Percentiles rank a stretch among this genome's conserved stretches.
These are phyloP conservation scores for Lasius platythorax DNA, from an alignment of 2,888 invertebrate genomes.

Conservation along the genomic window DNA sequence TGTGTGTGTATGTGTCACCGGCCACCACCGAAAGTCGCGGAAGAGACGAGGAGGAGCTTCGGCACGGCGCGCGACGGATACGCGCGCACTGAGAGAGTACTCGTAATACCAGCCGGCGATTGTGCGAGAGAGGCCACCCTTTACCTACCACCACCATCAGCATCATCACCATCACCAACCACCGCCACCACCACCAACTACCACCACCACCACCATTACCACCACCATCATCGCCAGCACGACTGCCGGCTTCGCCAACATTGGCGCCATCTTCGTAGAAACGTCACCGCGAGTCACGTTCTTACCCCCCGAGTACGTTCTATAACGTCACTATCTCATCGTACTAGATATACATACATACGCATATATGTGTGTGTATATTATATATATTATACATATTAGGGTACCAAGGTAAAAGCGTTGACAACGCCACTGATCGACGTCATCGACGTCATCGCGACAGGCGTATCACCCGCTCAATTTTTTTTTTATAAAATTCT, in stretches of 20 bases:
- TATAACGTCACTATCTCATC: constrained; percentile 62
- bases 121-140: constrained; percentile 65
- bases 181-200: constrained; percentile 54
- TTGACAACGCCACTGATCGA: constrained; percentile 68
- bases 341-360: not conserved
- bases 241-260: constrained; percentile 42
- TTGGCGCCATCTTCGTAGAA: constrained; percentile 43
- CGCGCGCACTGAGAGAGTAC: constrained; percentile 79
- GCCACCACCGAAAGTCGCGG: not conserved
- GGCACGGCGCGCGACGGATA: constrained; percentile 77
- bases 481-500: constrained; percentile 45
- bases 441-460: constrained; percentile 70
- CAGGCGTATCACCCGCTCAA: constrained; percentile 67
- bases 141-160: constrained; percentile 58
- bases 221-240: constrained; percentile 58
- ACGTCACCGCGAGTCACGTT: constrained; percentile 51
- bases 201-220: constrained; percentile 38
- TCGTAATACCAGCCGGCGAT: constrained; percentile 51
- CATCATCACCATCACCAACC: constrained; percentile 54
- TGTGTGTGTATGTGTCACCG: not conserved
- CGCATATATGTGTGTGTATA: not conserved
- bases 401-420: constrained; percentile 53
- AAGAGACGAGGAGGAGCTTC: constrained; percentile 70
- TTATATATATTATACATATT: not conserved
- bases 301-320: constrained; percentile 42